Conservation (phyloP, 2,113 vertebrate genomes). For the Otocyon megalotis region DNA sequence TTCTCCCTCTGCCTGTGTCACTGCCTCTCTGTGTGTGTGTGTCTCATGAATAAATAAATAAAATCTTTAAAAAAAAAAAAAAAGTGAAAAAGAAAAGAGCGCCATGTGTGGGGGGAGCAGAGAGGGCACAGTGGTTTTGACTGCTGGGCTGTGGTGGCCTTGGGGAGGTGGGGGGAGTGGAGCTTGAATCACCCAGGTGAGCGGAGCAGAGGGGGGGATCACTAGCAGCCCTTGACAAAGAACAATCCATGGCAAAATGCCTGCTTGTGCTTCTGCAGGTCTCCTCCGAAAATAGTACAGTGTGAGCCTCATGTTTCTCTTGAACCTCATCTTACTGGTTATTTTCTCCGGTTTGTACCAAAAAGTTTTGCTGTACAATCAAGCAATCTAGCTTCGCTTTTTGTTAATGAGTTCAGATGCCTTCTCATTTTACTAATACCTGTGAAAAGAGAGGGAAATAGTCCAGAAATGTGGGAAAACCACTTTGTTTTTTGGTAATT, state of each 20-base stretch:
- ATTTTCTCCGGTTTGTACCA: background rate
- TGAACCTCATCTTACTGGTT: background rate
- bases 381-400: background rate
- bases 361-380: background rate
- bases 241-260: background rate
- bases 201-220: background rate
- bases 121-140: background rate
- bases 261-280: background rate
- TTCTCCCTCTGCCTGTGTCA: too few species aligned
- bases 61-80: background rate
- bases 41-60: too few species aligned
- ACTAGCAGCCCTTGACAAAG: background rate
- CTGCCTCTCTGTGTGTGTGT: too few species aligned
- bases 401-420: background rate
- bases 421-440: background rate
- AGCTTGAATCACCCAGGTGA: background rate
- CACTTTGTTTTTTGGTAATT: background rate
- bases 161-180: background rate
- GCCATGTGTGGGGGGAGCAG: background rate
- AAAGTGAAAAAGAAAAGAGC: background rate
- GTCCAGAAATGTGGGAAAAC: background rate
- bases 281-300: background rate
- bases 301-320: background rate
- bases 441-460: background rate
- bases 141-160: background rate